phyloP scores from a whole-genome alignment of 2,113 vertebrate genomes.

The Myocastor coypus region DNA sequence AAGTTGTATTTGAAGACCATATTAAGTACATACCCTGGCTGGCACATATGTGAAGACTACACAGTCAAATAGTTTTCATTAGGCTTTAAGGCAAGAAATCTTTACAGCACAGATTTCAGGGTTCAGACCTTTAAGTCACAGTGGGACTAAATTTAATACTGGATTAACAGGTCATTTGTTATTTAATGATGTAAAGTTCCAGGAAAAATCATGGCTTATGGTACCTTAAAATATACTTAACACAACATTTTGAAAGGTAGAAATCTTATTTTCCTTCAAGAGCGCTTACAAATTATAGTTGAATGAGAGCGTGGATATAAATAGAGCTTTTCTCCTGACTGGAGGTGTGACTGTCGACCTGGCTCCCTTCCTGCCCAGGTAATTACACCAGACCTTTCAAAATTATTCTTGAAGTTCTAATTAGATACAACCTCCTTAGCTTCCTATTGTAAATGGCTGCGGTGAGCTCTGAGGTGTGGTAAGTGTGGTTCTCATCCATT shows the following conservation, averaged over 20 bases:
- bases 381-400: constrained; percentile 74
- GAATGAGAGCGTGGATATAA: constrained; percentile 68
- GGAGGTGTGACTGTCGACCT: constrained; percentile 73
- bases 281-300: constrained; percentile 77
- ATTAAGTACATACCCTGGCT: constrained; percentile 6
- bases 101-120: constrained; percentile 44
- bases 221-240: constrained; percentile 68
- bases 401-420: constrained; percentile 77
- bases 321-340: constrained; percentile 66
- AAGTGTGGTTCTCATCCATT: constrained; percentile 38
- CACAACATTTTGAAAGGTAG: constrained; percentile 74
- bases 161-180: constrained; percentile 70
- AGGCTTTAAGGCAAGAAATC: not conserved
- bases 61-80: constrained; percentile 43
- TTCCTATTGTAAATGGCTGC: constrained; percentile 74
- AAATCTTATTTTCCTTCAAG: constrained; percentile 71
- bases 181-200: constrained; percentile 75
- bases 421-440: constrained; percentile 76
- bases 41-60: not conserved
- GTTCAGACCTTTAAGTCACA: constrained; percentile 48
- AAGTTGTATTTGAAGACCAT: not conserved
- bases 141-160: constrained; percentile 45
- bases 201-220: constrained; percentile 57
- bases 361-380: constrained; percentile 73
- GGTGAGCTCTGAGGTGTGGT: constrained; percentile 48